Conservation (phyloP, 2,888 invertebrate genomes). For the Pristionchus maxplancki region DNA sequence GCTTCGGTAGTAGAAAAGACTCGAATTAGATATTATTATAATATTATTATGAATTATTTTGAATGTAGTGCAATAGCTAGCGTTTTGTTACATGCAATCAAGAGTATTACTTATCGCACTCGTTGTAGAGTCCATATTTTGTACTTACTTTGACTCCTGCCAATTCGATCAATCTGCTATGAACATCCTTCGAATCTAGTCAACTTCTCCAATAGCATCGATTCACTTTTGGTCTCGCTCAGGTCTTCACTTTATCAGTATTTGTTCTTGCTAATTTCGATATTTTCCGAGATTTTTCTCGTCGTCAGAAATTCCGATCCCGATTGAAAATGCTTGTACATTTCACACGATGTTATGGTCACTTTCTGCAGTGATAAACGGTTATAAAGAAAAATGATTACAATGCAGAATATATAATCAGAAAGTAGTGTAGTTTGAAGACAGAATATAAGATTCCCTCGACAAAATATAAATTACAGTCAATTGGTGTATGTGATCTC, state of each 20-base stretch:
- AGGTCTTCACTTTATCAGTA: constrained; percentile 29
- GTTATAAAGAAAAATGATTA: background rate
- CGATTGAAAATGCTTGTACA: constrained; percentile 38
- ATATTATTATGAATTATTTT: constrained; percentile 6
- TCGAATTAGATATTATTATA: constrained; percentile 11
- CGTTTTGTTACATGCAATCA: background rate
- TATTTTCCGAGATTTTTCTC: constrained; percentile 2
- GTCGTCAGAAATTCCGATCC: constrained; percentile 15
- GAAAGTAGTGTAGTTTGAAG: background rate
- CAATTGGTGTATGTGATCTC: too few relatives aligned
- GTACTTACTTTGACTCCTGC: constrained; percentile 21
- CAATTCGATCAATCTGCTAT: constrained; percentile 20
- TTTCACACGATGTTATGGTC: constrained; percentile 36
- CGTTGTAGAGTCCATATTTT: background rate
- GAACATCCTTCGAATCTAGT: constrained; percentile 29
- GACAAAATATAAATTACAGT: too few relatives aligned
- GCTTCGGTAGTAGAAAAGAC: constrained; percentile 47
- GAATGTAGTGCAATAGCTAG: constrained; percentile 16
- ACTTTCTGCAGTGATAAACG: constrained; percentile 30
- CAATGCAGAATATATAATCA: background rate
- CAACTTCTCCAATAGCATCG: background rate
- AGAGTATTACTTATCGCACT: background rate
- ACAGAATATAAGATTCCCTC: too few relatives aligned
- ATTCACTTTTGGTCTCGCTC: constrained; percentile 43
- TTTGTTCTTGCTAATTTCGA: background rate